Evolutionary conservation across 2,888 invertebrate species (phyloP).

Genomic region (Conistra vaccinii): DNA sequence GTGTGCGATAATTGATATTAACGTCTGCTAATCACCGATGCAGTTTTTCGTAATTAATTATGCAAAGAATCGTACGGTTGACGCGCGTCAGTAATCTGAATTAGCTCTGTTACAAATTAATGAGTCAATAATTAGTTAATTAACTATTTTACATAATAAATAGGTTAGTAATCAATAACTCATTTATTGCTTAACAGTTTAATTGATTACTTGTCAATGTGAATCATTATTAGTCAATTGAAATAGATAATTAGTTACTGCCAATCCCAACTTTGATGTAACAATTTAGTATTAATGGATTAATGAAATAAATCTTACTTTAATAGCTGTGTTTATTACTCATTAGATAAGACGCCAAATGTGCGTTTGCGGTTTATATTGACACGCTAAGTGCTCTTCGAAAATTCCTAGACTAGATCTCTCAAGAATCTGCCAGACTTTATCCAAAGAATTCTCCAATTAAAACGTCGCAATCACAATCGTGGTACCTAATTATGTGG

Average conservation of each 20-base stretch:
- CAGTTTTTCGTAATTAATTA: constrained; percentile 49
- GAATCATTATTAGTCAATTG: constrained; percentile 22
- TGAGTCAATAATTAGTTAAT: constrained; percentile 32
- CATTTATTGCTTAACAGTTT: constrained; percentile 17
- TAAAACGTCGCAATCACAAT: constrained; percentile 25
- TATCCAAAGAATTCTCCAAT: constrained; percentile 29
- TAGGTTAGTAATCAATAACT: constrained; percentile 43
- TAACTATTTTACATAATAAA: constrained; percentile 46
- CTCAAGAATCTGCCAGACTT: not conserved
- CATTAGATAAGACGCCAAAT: not conserved
- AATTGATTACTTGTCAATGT: constrained; percentile 45
- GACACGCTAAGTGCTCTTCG: not conserved
- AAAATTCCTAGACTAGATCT: constrained; percentile 5
- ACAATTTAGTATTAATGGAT: not conserved
- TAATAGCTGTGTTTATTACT: not conserved
- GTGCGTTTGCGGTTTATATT: not conserved
- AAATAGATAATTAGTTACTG: constrained; percentile 4
- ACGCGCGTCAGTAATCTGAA: constrained; percentile 26
- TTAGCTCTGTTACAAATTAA: constrained; percentile 36
- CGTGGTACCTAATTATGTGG: constrained; percentile 38
- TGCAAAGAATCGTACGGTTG: constrained; percentile 29
- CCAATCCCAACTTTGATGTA: constrained; percentile 3
- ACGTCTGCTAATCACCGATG: constrained; percentile 36
- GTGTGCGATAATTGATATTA: constrained; percentile 50
- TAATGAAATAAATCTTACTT: not conserved